These are phyloP conservation scores for Sebastes oblongus DNA, from an alignment of 2,797 vertebrate genomes.

Conservation along the genomic window DNA sequence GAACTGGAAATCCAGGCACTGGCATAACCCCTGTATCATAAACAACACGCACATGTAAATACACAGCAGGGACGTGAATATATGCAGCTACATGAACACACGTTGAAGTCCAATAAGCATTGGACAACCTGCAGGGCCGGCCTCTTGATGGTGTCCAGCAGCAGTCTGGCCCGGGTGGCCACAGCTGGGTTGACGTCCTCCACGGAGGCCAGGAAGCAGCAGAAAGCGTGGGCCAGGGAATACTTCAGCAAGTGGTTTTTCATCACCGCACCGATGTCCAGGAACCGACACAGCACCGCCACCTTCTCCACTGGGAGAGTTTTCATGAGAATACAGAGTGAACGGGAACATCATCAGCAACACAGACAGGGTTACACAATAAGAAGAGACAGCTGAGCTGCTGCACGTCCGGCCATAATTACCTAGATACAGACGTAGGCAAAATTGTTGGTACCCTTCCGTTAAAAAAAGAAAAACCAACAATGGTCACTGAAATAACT, in stretches of 20 bases:
- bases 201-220: conserved; percentile 95
- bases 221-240: conserved; percentile 95
- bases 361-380: not conserved
- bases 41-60: conserved; percentile 16
- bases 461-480: no score
- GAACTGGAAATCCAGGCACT: conserved; percentile 99
- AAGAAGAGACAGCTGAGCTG: conserved; percentile 1
- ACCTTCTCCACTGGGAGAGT: conserved; percentile 92
- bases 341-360: conserved; percentile 7
- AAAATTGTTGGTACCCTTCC: no score
- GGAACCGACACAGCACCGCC: conserved; percentile 95
- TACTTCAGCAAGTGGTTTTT: conserved; percentile 98
- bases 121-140: conserved; percentile 91
- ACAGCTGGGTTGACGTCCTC: conserved; percentile 99
- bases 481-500: no score
- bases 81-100: not conserved
- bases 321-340: not conserved
- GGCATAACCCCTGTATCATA: conserved; percentile 88
- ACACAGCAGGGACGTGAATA: not conserved
- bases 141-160: conserved; percentile 96
- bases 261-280: conserved; percentile 96
- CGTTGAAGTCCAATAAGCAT: not conserved
- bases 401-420: not conserved
- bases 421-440: no score
- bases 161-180: conserved; percentile 93